Evolutionary conservation across 2,113 vertebrate genomes (phyloP).

Genomic region (Bettongia penicillata): DNA sequence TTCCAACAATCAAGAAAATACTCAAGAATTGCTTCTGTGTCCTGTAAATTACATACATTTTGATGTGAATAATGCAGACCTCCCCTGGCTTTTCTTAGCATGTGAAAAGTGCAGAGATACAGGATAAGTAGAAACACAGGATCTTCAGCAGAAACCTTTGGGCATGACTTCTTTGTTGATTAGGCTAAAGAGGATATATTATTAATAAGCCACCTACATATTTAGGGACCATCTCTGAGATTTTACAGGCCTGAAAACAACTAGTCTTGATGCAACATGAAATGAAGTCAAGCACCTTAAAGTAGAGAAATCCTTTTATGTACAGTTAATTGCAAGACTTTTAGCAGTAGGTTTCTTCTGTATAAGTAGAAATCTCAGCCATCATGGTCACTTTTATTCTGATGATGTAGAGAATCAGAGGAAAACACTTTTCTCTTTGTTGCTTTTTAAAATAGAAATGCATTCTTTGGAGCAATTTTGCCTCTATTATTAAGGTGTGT

Average conservation of each 20-base stretch:
- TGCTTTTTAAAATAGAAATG: conserved; percentile 22
- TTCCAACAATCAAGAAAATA: conserved; percentile 29
- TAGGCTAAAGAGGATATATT: background rate
- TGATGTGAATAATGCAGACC: conserved; percentile 39
- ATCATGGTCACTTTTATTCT: background rate
- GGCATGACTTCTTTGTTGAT: conserved; percentile 1
- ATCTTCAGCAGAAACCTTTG: conserved; percentile 24
- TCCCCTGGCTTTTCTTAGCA: conserved; percentile 23
- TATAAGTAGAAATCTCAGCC: background rate
- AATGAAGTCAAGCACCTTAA: conserved; percentile 68
- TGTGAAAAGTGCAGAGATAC: background rate
- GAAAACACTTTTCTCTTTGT: conserved; percentile 56
- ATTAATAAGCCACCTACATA: background rate
- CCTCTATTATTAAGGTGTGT: background rate
- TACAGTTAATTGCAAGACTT: background rate
- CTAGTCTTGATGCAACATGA: conserved; percentile 40
- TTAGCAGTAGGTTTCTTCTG: background rate
- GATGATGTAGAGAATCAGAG: conserved; percentile 29
- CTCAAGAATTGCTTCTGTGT: background rate
- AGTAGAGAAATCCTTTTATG: conserved; percentile 55
- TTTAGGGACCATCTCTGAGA: conserved; percentile 15
- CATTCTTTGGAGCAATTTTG: background rate
- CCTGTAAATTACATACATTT: background rate
- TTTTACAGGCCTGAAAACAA: conserved; percentile 54
- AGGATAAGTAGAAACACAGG: background rate